phyloP scores from a whole-genome alignment of 2,888 invertebrate genomes.

The Drosophila kuntzei region DNA sequence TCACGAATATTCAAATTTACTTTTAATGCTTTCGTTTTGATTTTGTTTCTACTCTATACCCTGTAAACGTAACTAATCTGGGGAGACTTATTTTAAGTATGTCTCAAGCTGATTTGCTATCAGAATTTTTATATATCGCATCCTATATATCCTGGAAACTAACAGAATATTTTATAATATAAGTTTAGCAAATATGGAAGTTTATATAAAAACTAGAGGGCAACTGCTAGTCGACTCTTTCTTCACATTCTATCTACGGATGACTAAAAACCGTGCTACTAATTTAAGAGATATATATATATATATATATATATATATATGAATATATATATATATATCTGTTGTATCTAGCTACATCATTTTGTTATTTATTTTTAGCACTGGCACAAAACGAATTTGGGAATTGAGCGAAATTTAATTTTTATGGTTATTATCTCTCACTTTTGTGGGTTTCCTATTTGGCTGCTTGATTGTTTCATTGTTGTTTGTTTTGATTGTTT shows the following conservation, averaged over 20 bases:
- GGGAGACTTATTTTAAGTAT: background rate
- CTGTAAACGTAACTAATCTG: conserved; percentile 17
- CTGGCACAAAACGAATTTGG: conserved; percentile 30
- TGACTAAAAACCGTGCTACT: background rate
- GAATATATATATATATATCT: conserved; percentile 10
- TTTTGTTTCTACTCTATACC: conserved; percentile 27
- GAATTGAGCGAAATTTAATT: conserved; percentile 44
- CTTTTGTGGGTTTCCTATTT: conserved; percentile 18
- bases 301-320: conserved; percentile 16
- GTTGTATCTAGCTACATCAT: conserved; percentile 23
- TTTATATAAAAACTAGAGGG: background rate
- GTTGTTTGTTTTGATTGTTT: conserved; percentile 42
- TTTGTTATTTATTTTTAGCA: conserved; percentile 48
- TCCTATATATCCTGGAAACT: background rate
- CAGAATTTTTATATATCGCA: no score
- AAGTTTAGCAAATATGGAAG: background rate
- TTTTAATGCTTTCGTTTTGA: conserved; percentile 20
- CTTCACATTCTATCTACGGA: background rate
- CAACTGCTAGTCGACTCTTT: conserved; percentile 4
- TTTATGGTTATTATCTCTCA: conserved; percentile 46
- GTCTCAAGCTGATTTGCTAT: background rate
- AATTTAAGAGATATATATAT: conserved; percentile 6
- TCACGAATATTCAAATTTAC: conserved; percentile 52
- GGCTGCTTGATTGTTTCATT: conserved; percentile 50
- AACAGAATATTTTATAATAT: background rate